These are phyloP conservation scores for Melanotus villosus DNA, from an alignment of 2,888 invertebrate species.

Conservation along the genomic window DNA sequence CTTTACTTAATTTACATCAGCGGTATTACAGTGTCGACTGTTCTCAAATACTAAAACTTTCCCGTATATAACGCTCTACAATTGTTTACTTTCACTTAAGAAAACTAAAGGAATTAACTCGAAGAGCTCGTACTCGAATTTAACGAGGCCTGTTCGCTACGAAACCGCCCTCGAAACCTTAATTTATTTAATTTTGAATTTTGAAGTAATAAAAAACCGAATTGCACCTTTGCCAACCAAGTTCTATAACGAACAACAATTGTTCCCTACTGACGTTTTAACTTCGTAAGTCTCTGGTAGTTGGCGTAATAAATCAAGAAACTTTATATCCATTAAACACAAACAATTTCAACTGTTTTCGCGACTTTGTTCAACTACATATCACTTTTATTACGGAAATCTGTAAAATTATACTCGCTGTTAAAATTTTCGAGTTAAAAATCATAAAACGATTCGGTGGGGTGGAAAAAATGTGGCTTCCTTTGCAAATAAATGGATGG, in stretches of 20 bases:
- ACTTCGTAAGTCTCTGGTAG: constrained; percentile 4
- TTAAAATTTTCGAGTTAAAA: neutral
- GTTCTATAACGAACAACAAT: neutral
- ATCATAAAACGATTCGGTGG: neutral
- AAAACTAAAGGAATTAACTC: too few species aligned
- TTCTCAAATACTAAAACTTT: neutral
- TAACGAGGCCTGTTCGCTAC: too few species aligned
- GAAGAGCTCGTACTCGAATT: too few species aligned
- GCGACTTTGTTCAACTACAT: constrained; percentile 7
- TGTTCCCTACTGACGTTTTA: constrained; percentile 21
- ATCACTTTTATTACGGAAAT: constrained; percentile 14
- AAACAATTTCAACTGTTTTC: constrained; percentile 21
- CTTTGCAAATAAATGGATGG: too few species aligned
- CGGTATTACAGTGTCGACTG: too few species aligned
- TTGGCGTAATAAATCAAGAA: constrained; percentile 13
- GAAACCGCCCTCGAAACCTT: too few species aligned
- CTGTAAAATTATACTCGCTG: neutral
- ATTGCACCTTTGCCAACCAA: constrained; percentile 1
- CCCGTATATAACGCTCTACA: too few species aligned
- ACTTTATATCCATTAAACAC: constrained; percentile 28
- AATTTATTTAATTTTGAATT: too few species aligned
- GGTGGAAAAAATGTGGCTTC: neutral
- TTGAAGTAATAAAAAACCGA: neutral
- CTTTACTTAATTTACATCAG: too few species aligned
- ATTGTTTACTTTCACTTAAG: too few species aligned